Evolutionary conservation across 1,140 invertebrate genomes (phyloP).

Genomic region (Diachasmimorpha longicaudata): DNA sequence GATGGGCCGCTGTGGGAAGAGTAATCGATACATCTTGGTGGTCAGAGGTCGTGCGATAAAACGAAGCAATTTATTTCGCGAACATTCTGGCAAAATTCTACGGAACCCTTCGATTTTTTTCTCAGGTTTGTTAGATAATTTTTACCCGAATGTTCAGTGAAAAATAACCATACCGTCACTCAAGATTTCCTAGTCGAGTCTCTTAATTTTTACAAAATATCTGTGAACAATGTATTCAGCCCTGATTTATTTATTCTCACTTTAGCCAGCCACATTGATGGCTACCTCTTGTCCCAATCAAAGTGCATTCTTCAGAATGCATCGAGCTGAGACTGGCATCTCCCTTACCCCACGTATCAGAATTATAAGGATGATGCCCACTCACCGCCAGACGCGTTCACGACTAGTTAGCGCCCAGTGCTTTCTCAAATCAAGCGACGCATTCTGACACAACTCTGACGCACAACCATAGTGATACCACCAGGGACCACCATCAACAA

Average conservation of each 20-base stretch:
- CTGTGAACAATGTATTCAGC: no score
- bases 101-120: no score
- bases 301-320: conserved; percentile 47
- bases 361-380: conserved; percentile 19
- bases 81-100: no score
- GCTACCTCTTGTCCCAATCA: conserved; percentile 40
- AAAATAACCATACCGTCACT: no score
- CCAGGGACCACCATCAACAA: conserved; percentile 44
- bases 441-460: conserved; percentile 39
- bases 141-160: no score
- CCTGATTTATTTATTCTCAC: conserved; percentile 3
- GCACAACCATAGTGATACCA: conserved; percentile 3
- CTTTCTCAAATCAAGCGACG: conserved; percentile 47
- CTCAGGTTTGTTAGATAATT: no score
- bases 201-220: no score
- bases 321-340: neutral
- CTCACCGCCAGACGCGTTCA: conserved; percentile 6
- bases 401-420: conserved; percentile 19
- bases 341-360: conserved; percentile 1
- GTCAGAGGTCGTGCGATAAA: conserved; percentile 3
- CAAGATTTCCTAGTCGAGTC: no score
- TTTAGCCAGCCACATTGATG: conserved; percentile 1
- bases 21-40: conserved; percentile 25
- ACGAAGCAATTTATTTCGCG: no score
- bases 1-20: neutral